Percentiles rank a stretch among this genome's conserved stretches.
These are phyloP conservation scores for Acleris laterana DNA, from an alignment of 2,888 invertebrate species.

Conservation along the genomic window DNA sequence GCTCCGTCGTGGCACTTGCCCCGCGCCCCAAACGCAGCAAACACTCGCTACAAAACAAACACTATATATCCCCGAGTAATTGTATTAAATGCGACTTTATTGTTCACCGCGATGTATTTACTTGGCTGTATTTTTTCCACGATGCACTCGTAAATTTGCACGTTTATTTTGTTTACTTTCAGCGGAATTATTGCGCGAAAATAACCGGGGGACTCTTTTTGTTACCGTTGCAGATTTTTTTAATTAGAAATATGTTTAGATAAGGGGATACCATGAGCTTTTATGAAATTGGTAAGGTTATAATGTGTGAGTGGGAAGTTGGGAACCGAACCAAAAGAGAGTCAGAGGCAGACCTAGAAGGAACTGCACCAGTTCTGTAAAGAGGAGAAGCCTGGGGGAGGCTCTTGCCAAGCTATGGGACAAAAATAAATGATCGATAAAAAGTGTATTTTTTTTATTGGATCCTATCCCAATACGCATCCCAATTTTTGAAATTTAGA, in stretches of 20 bases:
- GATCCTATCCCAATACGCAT: no score
- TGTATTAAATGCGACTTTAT: conserved; percentile 81
- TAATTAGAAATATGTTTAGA: conserved; percentile 19
- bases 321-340: no score
- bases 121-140: conserved; percentile 60
- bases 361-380: no score
- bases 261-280: no score
- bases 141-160: conserved; percentile 52
- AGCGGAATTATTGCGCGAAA: conserved; percentile 31
- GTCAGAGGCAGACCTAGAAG: no score
- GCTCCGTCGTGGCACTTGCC: conserved; percentile 40
- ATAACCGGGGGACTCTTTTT: conserved; percentile 11
- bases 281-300: no score
- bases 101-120: conserved; percentile 65
- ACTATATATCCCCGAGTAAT: conserved; percentile 77
- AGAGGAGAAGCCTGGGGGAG: no score
- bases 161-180: conserved; percentile 42
- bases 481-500: no score
- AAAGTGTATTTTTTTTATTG: no score
- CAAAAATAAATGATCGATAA: no score
- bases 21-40: conserved; percentile 44
- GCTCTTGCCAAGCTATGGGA: no score
- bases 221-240: conserved; percentile 12
- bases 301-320: no score
- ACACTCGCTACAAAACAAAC: conserved; percentile 74